Conservation (phyloP, 1,140 invertebrate genomes). For the Pseudomyrmex concolor region DNA sequence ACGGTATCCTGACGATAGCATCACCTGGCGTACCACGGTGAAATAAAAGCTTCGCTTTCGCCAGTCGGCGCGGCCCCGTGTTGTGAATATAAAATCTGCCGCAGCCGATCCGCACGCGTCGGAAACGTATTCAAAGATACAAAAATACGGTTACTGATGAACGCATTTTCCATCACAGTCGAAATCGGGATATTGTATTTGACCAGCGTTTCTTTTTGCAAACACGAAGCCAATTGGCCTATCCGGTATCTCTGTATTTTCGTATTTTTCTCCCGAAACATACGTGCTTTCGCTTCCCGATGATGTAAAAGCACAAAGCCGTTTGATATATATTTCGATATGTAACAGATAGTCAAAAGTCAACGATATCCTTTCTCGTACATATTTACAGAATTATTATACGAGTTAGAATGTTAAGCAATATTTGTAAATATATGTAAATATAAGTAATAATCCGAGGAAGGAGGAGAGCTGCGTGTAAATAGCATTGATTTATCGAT, state of each 20-base stretch:
- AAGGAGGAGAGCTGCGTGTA: no score
- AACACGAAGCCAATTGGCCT: conserved; percentile 4
- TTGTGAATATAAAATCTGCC: conserved; percentile 39
- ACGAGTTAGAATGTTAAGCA: no score
- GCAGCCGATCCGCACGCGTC: not conserved
- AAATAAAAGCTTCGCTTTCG: conserved; percentile 34
- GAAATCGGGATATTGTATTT: conserved; percentile 32
- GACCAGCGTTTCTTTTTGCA: conserved; percentile 21
- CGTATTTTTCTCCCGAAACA: not conserved
- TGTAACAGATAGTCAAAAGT: not conserved
- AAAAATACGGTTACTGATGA: conserved; percentile 34
- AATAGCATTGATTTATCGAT: no score
- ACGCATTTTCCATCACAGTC: conserved; percentile 22
- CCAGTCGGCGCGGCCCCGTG: conserved; percentile 5
- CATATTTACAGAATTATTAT: no score
- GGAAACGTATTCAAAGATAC: conserved; percentile 23
- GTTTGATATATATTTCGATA: not conserved
- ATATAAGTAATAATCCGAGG: no score
- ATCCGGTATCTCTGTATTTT: not conserved
- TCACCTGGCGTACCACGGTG: not conserved
- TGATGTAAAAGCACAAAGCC: not conserved
- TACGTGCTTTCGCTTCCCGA: not conserved
- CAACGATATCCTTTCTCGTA: not conserved
- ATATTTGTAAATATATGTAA: no score
- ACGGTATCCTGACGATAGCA: conserved; percentile 26